phyloP scores from a whole-genome alignment of 2,797 vertebrate species.

The Tiaroga cobitis region DNA sequence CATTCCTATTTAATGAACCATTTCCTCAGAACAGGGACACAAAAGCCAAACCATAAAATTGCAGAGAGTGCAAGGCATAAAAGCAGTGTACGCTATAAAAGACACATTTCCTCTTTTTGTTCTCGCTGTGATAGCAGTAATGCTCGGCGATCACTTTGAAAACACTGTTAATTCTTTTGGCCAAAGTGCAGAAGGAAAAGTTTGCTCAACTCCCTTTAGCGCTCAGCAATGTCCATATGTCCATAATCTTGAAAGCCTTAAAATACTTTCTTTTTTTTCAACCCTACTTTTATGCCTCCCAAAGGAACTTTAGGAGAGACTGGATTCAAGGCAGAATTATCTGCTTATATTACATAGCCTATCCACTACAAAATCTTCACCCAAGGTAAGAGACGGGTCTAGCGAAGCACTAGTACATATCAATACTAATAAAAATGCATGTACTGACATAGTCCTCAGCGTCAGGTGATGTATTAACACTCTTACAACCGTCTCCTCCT shows the following conservation, averaged over 20 bases:
- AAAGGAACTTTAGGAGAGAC: slow-evolving; percentile 55
- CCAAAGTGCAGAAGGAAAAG: slow-evolving; percentile 65
- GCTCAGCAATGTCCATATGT: slow-evolving; percentile 67
- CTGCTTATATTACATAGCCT: slow-evolving; percentile 50
- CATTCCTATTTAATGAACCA: slow-evolving; percentile 72
- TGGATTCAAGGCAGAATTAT: slow-evolving; percentile 49
- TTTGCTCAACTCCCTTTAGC: slow-evolving; percentile 68
- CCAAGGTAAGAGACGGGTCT: slow-evolving; percentile 43
- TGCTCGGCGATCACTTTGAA: slow-evolving; percentile 69
- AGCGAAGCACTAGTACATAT: slow-evolving; percentile 5
- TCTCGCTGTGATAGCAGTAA: slow-evolving; percentile 67
- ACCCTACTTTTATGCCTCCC: slow-evolving; percentile 54
- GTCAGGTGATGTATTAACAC: slow-evolving; percentile 6
- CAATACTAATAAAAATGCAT: not conserved
- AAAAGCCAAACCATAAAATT: slow-evolving; percentile 67
- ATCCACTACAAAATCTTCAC: slow-evolving; percentile 36
- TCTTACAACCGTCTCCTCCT: not conserved
- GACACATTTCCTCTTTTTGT: slow-evolving; percentile 74
- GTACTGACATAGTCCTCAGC: not conserved
- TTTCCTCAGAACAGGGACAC: slow-evolving; percentile 64
- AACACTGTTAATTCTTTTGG: slow-evolving; percentile 71
- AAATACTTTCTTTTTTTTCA: slow-evolving; percentile 56
- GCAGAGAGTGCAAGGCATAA: slow-evolving; percentile 65
- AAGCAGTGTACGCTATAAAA: slow-evolving; percentile 70
- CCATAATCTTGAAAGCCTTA: slow-evolving; percentile 71